Conservation (phyloP, 2,797 vertebrate genomes). For the Aulostomus chinensis region DNA sequence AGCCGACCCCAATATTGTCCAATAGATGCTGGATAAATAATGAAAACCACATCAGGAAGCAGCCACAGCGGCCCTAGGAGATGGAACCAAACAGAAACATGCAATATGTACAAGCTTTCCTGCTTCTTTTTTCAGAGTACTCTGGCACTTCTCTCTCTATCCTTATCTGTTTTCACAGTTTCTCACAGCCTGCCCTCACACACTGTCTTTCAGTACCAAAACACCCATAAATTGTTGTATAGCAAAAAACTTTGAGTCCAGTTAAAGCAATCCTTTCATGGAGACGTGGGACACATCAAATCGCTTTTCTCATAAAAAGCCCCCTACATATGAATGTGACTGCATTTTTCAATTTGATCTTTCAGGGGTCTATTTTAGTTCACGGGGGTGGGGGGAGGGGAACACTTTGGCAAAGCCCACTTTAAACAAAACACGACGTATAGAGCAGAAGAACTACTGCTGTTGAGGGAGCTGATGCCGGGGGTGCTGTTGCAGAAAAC, state of each 20-base stretch:
- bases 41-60: constrained; percentile 75
- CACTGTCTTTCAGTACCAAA: constrained; percentile 3
- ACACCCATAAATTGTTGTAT: no score
- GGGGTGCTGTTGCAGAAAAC: constrained; percentile 45
- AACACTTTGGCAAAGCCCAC: constrained; percentile 13
- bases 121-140: constrained; percentile 1
- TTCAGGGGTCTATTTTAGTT: no score
- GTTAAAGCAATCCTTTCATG: no score
- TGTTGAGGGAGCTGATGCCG: constrained; percentile 20
- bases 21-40: constrained; percentile 75
- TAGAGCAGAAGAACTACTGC: constrained; percentile 17
- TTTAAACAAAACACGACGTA: constrained; percentile 7
- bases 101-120: constrained; percentile 69
- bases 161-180: constrained; percentile 47
- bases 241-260: no score
- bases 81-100: constrained; percentile 72
- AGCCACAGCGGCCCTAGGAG: constrained; percentile 56
- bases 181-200: constrained; percentile 15
- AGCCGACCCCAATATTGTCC: constrained; percentile 62
- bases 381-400: no score
- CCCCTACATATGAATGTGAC: no score
- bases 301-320: no score
- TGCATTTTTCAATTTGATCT: no score
- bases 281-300: no score
- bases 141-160: constrained; percentile 30